phyloP scores from a whole-genome alignment of 2,888 invertebrate genomes.

The Oxycera nigricornis region DNA sequence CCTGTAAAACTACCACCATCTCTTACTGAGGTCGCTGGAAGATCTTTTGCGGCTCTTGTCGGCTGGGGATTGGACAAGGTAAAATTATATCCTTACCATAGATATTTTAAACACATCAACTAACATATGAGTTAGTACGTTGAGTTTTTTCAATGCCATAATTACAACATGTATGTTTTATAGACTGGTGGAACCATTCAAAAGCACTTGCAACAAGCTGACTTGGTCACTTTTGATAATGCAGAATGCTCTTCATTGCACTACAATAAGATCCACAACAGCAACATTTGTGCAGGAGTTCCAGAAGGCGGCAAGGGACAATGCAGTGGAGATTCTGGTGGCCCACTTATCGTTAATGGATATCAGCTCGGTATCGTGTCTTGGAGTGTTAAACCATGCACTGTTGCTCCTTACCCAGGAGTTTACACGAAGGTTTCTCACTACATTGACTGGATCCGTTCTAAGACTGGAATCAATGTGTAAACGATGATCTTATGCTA shows the following conservation, averaged over 20 bases:
- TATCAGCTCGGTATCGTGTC: slow-evolving; percentile 62
- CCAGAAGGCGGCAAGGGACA: slow-evolving; percentile 63
- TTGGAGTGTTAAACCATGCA: slow-evolving; percentile 63
- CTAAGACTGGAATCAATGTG: not conserved
- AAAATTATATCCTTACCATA: not conserved
- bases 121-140: not conserved
- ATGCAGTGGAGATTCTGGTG: slow-evolving; percentile 63
- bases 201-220: slow-evolving; percentile 58
- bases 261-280: slow-evolving; percentile 52
- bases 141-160: not conserved
- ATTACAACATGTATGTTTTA: not conserved
- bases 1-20: slow-evolving; percentile 54
- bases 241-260: slow-evolving; percentile 58
- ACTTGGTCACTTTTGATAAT: slow-evolving; percentile 58
- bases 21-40: slow-evolving; percentile 47
- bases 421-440: slow-evolving; percentile 61
- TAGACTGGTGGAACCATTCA: slow-evolving; percentile 54
- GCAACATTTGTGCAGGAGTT: slow-evolving; percentile 62
- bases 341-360: slow-evolving; percentile 59
- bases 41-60: slow-evolving; percentile 50
- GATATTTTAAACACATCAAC: not conserved
- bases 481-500: no score
- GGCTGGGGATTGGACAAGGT: slow-evolving; percentile 59
- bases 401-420: slow-evolving; percentile 60
- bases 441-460: slow-evolving; percentile 56